Base-by-base conservation (phyloP, 2,113 vertebrate genomes). In the Eulacestoma nigropectus region DNA sequence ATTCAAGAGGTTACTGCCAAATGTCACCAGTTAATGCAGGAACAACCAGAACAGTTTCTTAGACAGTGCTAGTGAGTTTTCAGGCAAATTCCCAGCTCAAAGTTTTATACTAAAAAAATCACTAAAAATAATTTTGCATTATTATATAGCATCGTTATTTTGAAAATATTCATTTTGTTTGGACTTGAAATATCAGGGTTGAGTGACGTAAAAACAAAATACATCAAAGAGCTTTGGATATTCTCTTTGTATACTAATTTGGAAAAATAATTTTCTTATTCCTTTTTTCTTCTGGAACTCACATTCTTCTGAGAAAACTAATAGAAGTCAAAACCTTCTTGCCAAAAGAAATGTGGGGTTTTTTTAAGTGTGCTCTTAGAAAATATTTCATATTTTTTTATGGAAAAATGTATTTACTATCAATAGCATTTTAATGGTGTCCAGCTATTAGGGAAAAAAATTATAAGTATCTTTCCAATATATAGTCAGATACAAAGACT, bases 321-420 rank as follows among this genome's bases (percentile, higher is more conserved):
- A 83, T 46, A 75, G n/a, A 62, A 49, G 21, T 65, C 57, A 77
- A 84, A 88, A 42, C 16, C 67, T 86, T 42, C 26, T 55, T 85
- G 29, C 6, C 3, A 76, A 87, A 89, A 37, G 3, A 32, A 68
- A 64, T 4, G 14, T 37, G 15, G 10, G 1, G 0, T 0, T 14
- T 26, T 74, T 73, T 57, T 20, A 87, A 56, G 11, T 19, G 68
- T n/a, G 16, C 6, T 53, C 22, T 62, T 35, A 70, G 26, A 77
- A 92, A 86, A 84, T 15, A 49, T 41, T 46, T 23, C 16, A 1
- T 9, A 1, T 21, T 52, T 42, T 83, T 90, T 88, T 11, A 16
- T 52, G 22, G 16, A 59, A 73, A 88, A 89, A 67, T 27, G 5
- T 67, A 35, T 84, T 75, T 91, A 46, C 7, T 95, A n/a, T 47